Evolutionary conservation across 2,797 vertebrate species (phyloP), one percentile per base, ranked within the genome.

Genomic region (Paratrypauchen microcephalus): DNA sequence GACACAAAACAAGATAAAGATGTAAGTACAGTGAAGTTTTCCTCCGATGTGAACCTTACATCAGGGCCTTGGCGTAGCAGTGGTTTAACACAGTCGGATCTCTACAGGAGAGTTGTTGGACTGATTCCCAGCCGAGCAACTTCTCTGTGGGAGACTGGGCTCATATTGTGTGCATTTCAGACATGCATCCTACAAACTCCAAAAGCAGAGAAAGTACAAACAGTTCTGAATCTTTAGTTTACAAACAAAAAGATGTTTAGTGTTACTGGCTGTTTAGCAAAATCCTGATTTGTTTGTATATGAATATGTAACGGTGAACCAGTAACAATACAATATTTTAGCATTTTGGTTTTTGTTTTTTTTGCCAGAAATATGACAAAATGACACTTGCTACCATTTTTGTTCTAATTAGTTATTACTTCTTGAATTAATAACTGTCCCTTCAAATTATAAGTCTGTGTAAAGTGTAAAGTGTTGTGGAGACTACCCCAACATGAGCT

Each of bases 111-210:
- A 64, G 62, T 28, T 26, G 41, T 48, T 48, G 23, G 62, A 64
- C 23, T 64, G 62, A 64, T 64, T 64, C 62, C 62, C 62, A 64
- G 7, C 62, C 19, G 61, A 39, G 62, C 60, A 64, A 26, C 21
- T 8, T 18, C 61, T 63, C 61, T 47, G 61, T 26, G 61, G 24
- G 39, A 47, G 39, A 47, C 39, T 8, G 39, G 23, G 6, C 23
- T 64, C 23, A 23, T 23, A 23, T 26, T 64, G 23, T 24, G 36
- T 23, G n/a, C 13, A 3, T 23, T 21, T 7, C 60, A 41, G 21
- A 12, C 12, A 23, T 15, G 15, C 13, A 6, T 24, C 39, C 61
- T n/a, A 18, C 61, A 64, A 15, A 28, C 7, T 39, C 60, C 36
- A 62, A 24, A 62, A 2, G 23, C 21, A 18, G 2, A 47, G 39